Percentiles rank a stretch among this genome's conserved stretches.
Evolutionary conservation across 2,888 invertebrate genomes (phyloP).

Genomic region (Cacoxenus indagator): DNA sequence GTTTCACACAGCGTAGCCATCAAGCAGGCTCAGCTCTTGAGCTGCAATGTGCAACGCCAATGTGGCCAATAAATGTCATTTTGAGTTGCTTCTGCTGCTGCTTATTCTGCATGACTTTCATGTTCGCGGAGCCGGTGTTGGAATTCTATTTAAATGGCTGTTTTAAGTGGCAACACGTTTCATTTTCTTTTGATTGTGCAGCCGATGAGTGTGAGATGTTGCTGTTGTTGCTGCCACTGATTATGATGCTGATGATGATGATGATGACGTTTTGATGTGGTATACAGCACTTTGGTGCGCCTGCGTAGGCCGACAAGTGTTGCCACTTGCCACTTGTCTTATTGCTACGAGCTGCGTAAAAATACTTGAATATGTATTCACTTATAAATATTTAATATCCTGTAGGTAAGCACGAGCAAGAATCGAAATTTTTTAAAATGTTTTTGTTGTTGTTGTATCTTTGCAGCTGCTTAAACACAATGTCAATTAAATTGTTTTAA

Average conservation of each 20-base stretch:
- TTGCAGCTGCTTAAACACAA: neutral
- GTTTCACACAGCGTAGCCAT: neutral
- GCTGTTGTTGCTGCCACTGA: too few relatives aligned
- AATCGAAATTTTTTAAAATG: neutral
- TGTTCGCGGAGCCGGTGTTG: slow-evolving; percentile 33
- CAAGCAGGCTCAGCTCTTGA: neutral
- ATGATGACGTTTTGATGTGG: slow-evolving; percentile 25
- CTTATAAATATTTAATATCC: slow-evolving; percentile 60
- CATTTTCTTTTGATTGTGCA: slow-evolving; percentile 51
- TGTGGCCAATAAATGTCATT: slow-evolving; percentile 60
- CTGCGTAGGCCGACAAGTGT: neutral
- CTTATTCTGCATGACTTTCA: slow-evolving; percentile 21
- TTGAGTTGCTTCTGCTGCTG: slow-evolving; percentile 17
- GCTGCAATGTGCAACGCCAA: neutral
- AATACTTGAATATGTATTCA: slow-evolving; percentile 41
- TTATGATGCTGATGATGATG: slow-evolving; percentile 38
- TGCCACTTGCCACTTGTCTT: slow-evolving; percentile 1
- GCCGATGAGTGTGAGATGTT: slow-evolving; percentile 41
- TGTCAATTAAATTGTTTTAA: neutral
- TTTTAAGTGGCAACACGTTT: slow-evolving; percentile 64
- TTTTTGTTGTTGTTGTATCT: too few relatives aligned
- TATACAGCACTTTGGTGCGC: slow-evolving; percentile 19
- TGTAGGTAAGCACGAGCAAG: slow-evolving; percentile 29
- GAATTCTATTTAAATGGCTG: slow-evolving; percentile 61
- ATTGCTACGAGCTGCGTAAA: neutral